Conservation (phyloP, 2,888 invertebrate species). For the Cephus sareptanus region DNA sequence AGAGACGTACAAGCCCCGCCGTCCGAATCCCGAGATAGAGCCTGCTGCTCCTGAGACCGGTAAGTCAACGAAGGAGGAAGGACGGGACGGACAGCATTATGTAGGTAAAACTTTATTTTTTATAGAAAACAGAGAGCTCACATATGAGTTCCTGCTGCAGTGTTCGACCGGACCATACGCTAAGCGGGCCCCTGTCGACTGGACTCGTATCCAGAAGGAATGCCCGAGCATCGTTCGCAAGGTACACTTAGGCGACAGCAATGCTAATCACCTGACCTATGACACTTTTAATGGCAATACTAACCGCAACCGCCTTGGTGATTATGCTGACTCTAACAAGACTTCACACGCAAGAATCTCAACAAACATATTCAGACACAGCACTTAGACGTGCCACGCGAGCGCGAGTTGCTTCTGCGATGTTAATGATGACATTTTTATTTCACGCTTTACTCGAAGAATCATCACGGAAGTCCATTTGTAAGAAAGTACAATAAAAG, state of each 20-base stretch:
- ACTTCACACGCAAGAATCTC: constrained; percentile 32
- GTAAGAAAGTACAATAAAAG: no score
- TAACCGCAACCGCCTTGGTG: not conserved
- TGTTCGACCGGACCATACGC: constrained; percentile 70
- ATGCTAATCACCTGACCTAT: constrained; percentile 38
- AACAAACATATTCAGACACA: not conserved
- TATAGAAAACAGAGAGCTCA: constrained; percentile 57
- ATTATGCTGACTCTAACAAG: constrained; percentile 46
- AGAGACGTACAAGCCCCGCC: constrained; percentile 51
- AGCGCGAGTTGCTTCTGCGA: no score
- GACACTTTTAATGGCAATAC: not conserved
- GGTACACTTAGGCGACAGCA: constrained; percentile 59
- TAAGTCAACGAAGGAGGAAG: constrained; percentile 24
- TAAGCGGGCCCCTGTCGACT: constrained; percentile 67
- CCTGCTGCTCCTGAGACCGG: constrained; percentile 40
- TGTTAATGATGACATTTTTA: no score
- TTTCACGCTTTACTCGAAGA: no score
- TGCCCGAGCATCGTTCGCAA: constrained; percentile 69
- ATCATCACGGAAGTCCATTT: no score
- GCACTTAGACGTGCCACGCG: no score
- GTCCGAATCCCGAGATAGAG: constrained; percentile 40
- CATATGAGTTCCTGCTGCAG: constrained; percentile 68
- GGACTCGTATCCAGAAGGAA: constrained; percentile 68
- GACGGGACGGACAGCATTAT: no score
- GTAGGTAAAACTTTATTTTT: constrained; percentile 6